phyloP scores from a whole-genome alignment of 2,888 invertebrate species.

The Lydus trimaculatus region DNA sequence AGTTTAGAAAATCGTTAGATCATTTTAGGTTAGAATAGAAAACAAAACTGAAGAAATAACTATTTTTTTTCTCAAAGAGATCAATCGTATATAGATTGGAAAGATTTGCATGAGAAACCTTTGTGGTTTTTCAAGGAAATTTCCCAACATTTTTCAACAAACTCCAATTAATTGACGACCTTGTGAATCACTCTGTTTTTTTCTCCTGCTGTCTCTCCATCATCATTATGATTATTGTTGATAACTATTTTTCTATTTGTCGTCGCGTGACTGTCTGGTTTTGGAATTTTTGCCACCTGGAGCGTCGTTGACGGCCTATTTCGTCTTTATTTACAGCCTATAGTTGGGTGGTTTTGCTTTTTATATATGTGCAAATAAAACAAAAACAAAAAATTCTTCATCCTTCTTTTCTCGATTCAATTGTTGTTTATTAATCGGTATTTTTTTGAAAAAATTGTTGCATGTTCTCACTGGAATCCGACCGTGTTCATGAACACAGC shows the following conservation, averaged over 20 bases:
- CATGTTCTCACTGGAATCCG: not conserved
- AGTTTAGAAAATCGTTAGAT: not conserved
- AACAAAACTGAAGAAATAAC: too few species aligned
- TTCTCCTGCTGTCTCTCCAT: not conserved
- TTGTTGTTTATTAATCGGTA: not conserved
- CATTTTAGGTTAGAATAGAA: not conserved
- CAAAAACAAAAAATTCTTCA: too few species aligned
- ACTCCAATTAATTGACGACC: not conserved
- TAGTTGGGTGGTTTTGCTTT: slow-evolving; percentile 6
- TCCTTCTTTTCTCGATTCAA: not conserved
- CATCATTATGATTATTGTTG: not conserved
- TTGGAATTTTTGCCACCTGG: slow-evolving; percentile 42
- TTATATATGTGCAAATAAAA: too few species aligned
- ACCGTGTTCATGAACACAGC: not conserved
- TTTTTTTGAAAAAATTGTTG: not conserved
- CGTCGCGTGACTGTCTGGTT: slow-evolving; percentile 32
- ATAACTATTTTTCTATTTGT: not conserved
- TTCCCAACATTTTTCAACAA: not conserved
- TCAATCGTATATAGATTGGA: too few species aligned
- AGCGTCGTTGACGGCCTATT: slow-evolving; percentile 44
- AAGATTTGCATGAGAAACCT: too few species aligned
- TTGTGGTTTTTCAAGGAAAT: not conserved
- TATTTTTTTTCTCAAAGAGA: too few species aligned
- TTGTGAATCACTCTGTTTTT: not conserved
- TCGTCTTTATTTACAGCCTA: slow-evolving; percentile 33